Evolutionary conservation across 2,113 vertebrate species (phyloP).

Genomic region (Oryzias melastigma): DNA sequence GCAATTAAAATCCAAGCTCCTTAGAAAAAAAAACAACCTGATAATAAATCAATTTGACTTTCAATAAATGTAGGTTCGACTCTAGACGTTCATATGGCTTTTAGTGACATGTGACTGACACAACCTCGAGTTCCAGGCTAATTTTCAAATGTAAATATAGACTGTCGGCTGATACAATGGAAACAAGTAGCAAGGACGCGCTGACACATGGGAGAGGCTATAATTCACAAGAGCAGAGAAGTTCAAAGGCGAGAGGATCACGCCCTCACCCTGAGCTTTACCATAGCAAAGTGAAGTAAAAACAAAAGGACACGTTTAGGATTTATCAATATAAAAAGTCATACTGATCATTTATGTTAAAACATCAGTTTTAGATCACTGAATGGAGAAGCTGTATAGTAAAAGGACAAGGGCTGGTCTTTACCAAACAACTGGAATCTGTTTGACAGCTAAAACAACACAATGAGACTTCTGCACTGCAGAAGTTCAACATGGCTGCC

Average conservation of each 20-base stretch:
- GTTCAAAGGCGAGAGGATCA: conserved; percentile 46
- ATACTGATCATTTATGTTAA: neutral
- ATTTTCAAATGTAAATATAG: conserved; percentile 29
- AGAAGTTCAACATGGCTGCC: conserved; percentile 25
- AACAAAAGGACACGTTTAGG: neutral
- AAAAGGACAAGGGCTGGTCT: conserved; percentile 8
- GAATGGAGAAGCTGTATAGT: neutral
- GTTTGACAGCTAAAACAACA: conserved; percentile 10
- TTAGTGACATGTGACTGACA: neutral
- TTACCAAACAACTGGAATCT: conserved; percentile 7
- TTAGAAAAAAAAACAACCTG: neutral
- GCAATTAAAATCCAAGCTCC: neutral
- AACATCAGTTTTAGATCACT: conserved; percentile 14
- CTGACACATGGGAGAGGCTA: conserved; percentile 15
- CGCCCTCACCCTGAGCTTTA: conserved; percentile 12
- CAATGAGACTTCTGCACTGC: conserved; percentile 1
- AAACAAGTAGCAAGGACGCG: conserved; percentile 17
- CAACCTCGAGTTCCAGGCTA: conserved; percentile 3
- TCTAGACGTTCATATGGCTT: neutral
- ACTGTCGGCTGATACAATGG: conserved; percentile 6
- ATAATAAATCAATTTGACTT: neutral
- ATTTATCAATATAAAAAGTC: neutral
- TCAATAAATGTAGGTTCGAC: neutral
- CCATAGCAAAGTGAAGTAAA: neutral
- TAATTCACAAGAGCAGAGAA: conserved; percentile 9